These are phyloP conservation scores for Sebastes dallii DNA, from an alignment of 2,797 vertebrate species.

Conservation along the genomic window DNA sequence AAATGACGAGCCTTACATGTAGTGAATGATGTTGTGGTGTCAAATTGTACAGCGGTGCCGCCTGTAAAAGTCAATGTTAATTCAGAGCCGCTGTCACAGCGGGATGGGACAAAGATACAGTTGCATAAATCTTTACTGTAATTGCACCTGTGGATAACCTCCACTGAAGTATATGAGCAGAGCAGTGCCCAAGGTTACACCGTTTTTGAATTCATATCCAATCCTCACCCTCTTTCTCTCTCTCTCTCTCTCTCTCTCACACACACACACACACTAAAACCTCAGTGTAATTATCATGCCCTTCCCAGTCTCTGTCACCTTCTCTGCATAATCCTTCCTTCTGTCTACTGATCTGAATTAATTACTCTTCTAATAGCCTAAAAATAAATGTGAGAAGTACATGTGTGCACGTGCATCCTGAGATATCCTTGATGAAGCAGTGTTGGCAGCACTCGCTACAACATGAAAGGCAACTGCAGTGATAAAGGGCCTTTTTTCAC, in stretches of 20 bases:
- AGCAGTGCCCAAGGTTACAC: conserved; percentile 1
- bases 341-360: conserved; percentile 24
- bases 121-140: conserved; percentile 8
- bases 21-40: neutral
- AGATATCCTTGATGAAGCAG: conserved; percentile 2
- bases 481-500: neutral
- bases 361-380: conserved; percentile 21
- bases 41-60: neutral
- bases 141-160: conserved; percentile 19
- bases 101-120: neutral
- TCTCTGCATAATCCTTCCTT: conserved; percentile 29
- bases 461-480: neutral
- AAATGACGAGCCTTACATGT: neutral
- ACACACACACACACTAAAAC: neutral
- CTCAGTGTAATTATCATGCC: conserved; percentile 21
- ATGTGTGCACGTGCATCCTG: neutral
- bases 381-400: conserved; percentile 16
- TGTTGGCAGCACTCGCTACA: neutral
- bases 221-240: neutral
- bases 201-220: neutral
- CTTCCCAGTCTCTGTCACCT: conserved; percentile 4
- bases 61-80: conserved; percentile 3
- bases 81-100: conserved; percentile 4
- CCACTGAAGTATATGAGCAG: neutral
- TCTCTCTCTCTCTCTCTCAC: neutral